Evolutionary conservation across 1,140 invertebrate species (phyloP).

Genomic region (Sinella curviseta): DNA sequence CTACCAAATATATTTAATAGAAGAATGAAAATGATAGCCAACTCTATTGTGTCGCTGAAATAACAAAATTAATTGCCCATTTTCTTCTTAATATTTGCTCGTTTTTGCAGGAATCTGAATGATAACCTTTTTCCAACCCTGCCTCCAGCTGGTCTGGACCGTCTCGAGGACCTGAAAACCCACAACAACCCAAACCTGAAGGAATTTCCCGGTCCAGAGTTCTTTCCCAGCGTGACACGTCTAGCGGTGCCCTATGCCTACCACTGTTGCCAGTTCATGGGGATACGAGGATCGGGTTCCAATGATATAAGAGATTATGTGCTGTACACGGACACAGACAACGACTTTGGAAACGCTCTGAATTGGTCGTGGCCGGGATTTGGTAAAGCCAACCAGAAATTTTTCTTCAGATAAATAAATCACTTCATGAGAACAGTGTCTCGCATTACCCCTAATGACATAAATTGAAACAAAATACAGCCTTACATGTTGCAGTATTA

Average conservation of each 20-base stretch:
- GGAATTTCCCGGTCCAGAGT: constrained; percentile 81
- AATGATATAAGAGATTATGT: constrained; percentile 63
- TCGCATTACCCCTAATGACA: too few species aligned
- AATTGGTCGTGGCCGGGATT: constrained; percentile 76
- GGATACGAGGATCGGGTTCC: background rate
- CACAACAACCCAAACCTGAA: constrained; percentile 86
- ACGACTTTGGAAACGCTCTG: constrained; percentile 70
- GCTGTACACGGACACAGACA: constrained; percentile 65
- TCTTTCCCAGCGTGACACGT: constrained; percentile 77
- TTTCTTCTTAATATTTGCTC: too few species aligned
- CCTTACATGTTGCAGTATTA: too few species aligned
- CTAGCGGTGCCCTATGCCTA: constrained; percentile 88
- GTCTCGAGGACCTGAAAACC: constrained; percentile 81
- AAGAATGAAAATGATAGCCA: too few species aligned
- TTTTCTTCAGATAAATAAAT: too few species aligned
- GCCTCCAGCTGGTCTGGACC: constrained; percentile 76
- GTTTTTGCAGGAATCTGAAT: constrained; percentile 75
- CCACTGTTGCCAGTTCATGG: constrained; percentile 87
- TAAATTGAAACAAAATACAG: too few species aligned
- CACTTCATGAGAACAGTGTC: too few species aligned
- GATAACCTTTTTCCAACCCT: constrained; percentile 84
- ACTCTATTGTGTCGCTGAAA: too few species aligned
- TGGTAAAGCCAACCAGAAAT: too few species aligned
- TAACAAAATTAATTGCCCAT: too few species aligned
- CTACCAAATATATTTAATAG: too few species aligned